A percentile compares a stretch with the other conserved stretches of the same genome.
Conservation (phyloP, 2,888 invertebrate species). For the Leptinotarsa tumamoca region DNA sequence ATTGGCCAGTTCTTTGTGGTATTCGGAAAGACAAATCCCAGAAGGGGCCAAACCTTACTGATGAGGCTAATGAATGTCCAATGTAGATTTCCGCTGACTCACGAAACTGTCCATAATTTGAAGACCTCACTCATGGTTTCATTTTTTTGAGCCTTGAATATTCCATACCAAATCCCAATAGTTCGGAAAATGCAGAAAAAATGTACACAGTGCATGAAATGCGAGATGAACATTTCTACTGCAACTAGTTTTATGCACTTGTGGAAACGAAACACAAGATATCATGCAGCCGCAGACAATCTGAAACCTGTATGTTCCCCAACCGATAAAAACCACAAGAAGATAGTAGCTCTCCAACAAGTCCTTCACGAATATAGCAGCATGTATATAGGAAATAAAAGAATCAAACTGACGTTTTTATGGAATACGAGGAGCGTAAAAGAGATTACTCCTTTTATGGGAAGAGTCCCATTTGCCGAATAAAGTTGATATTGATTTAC, state of each 20-base stretch:
- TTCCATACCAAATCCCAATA: no score
- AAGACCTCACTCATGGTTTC: no score
- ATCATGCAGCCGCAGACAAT: not conserved
- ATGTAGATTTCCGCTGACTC: no score
- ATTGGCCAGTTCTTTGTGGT: no score
- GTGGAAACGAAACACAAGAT: not conserved
- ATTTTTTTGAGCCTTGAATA: no score
- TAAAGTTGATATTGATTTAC: constrained; percentile 1
- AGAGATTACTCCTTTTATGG: constrained; percentile 10
- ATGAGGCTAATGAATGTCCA: no score
- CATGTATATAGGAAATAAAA: not conserved
- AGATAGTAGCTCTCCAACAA: not conserved
- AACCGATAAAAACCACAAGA: not conserved
- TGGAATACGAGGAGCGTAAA: not conserved
- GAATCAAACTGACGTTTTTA: not conserved
- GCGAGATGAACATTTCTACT: no score
- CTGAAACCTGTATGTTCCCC: not conserved
- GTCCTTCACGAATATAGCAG: not conserved
- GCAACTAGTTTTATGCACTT: not conserved
- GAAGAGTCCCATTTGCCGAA: not conserved
- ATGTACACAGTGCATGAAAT: no score
- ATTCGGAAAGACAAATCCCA: no score
- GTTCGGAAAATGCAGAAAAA: no score
- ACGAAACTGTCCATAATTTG: no score
- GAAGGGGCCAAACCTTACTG: no score